Conservation (phyloP, 1,140 invertebrate genomes). For the Eciton burchellii region DNA sequence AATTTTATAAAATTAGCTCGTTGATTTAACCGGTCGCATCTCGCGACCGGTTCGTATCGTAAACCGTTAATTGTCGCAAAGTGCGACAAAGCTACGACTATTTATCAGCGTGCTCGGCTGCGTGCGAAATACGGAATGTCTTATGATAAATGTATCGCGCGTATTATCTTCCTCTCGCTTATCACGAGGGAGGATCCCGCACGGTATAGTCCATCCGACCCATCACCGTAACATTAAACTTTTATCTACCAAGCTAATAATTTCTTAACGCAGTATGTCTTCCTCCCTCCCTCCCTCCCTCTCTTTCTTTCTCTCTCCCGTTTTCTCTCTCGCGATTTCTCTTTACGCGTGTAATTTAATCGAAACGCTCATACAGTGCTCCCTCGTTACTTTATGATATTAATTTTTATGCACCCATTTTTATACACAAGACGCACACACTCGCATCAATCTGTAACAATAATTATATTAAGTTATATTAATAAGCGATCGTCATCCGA, state of each 20-base stretch:
- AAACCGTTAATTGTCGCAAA: not conserved
- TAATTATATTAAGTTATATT: not conserved
- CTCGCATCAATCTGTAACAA: not conserved
- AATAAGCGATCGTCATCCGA: no score
- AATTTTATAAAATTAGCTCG: not conserved
- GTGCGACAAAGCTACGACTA: slow-evolving; percentile 16
- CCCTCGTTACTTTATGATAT: no score
- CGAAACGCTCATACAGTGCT: not conserved
- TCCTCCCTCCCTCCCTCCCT: no score
- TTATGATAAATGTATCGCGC: not conserved
- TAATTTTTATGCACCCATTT: not conserved
- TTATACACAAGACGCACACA: no score
- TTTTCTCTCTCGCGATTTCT: no score
- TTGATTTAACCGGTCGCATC: not conserved
- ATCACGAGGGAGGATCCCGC: not conserved
- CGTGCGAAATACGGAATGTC: not conserved
- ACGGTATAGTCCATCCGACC: not conserved
- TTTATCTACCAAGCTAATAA: slow-evolving; percentile 9
- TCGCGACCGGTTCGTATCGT: not conserved
- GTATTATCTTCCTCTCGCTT: not conserved
- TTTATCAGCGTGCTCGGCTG: not conserved
- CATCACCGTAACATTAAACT: slow-evolving; percentile 2
- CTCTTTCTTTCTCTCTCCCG: no score
- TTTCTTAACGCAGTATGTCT: not conserved
- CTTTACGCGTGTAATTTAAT: not conserved